Base-by-base conservation (phyloP, 2,113 vertebrate species). In the Sula dactylatra region DNA sequence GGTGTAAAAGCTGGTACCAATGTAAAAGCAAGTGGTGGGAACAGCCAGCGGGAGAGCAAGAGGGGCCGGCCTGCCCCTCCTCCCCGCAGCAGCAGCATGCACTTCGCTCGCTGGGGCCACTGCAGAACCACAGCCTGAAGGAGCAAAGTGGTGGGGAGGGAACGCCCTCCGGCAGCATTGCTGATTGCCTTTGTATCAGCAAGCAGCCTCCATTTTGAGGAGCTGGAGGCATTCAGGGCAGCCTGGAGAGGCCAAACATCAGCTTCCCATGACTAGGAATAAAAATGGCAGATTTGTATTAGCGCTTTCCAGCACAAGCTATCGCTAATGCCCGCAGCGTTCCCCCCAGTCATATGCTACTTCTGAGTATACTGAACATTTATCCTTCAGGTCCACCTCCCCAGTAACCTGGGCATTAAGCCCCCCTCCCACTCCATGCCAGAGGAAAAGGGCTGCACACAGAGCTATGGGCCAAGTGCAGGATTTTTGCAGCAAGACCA, bases 191-290 rank as follows among this genome's bases (percentile, higher is more conserved):
- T 83, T 94, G 86, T 86, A 89, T 81, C 80, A 0, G 72, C 95
- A 65, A 82, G 44, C 74, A 7, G 86, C 80, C 94, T 92, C 94
- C 94, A 95, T 97, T 96, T 92, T 91, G 88, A 94, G 50, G 42
- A 40, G 79, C 79, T 54, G 52, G 54, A 87, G 47, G 47, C 42
- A 0, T 45, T 65, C 42, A 9, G 77, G 80, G 64, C 36, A 6
- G 17, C 2, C 55, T 49, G 52, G 49, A 47, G 16, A 36, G 42
- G 55, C 55, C 86, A 66, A 66, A 49, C 45, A 31, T 50, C 90
- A 50, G 62, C 79, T 49, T 56, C 77, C 59, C 6, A 2, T 4
- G 72, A 11, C 3, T 2, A 47, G 58, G 56, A 69, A 22, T 32
- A 36, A 31, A 80, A 80, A 15, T 6, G 58, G 40, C 49, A 58